These are phyloP conservation scores for Acrobasis repandana DNA, from an alignment of 2,888 invertebrate species.

Conservation along the genomic window DNA sequence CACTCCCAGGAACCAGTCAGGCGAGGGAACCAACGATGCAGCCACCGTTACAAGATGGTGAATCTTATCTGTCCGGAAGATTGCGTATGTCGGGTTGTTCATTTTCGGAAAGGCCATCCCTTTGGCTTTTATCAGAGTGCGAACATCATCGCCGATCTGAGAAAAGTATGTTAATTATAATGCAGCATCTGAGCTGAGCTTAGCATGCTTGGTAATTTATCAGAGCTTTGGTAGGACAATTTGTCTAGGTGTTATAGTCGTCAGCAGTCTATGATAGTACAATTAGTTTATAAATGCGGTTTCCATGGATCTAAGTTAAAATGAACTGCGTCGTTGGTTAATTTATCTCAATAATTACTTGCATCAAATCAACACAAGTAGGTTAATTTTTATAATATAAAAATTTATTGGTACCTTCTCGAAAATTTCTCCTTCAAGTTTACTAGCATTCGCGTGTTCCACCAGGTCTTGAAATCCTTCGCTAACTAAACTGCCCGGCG, in stretches of 20 bases:
- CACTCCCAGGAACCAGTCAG: constrained; percentile 98
- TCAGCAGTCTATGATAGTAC: too few species aligned
- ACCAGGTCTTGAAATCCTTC: constrained; percentile 65
- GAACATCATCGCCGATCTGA: constrained; percentile 67
- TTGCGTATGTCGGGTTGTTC: constrained; percentile 62
- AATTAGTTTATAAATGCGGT: too few species aligned
- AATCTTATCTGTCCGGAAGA: constrained; percentile 62
- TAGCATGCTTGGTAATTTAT: too few species aligned
- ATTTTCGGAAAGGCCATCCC: constrained; percentile 70
- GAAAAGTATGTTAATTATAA: constrained; percentile 10
- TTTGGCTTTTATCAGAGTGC: constrained; percentile 72
- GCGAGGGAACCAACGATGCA: constrained; percentile 81
- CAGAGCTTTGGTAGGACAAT: too few species aligned
- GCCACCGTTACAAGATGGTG: constrained; percentile 65
- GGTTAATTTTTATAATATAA: too few species aligned
- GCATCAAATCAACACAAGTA: too few species aligned
- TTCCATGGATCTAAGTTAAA: too few species aligned
- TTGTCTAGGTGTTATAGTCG: too few species aligned
- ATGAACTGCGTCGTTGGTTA: too few species aligned
- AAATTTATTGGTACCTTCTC: constrained; percentile 49
- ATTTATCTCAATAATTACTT: too few species aligned
- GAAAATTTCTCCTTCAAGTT: constrained; percentile 65
- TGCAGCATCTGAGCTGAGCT: too few species aligned
- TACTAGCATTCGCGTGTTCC: constrained; percentile 66
- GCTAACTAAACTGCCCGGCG: constrained; percentile 61